Conservation (phyloP, 2,113 vertebrate genomes). For the Dromiciops gliroides region DNA sequence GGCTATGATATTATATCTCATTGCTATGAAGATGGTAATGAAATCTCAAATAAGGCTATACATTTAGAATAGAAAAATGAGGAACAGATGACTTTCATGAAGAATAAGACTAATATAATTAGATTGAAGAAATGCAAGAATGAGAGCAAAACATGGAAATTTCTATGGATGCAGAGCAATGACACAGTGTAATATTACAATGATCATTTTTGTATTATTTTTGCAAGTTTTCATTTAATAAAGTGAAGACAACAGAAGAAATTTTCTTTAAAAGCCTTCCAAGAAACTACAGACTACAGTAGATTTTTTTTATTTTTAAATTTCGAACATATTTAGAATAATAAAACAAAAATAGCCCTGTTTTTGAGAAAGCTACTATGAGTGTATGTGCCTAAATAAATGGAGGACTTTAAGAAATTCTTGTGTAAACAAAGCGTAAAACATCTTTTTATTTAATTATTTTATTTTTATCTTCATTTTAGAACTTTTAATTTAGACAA, state of each 20-base stretch:
- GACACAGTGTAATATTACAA: neutral
- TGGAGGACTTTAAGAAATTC: neutral
- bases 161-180: neutral
- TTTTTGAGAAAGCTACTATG: neutral
- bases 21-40: constrained; percentile 9
- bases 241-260: neutral
- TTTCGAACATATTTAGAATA: neutral
- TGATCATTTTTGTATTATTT: constrained; percentile 5
- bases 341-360: neutral
- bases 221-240: neutral
- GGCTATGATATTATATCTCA: neutral
- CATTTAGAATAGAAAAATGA: neutral
- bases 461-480: too few relatives aligned
- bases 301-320: too few relatives aligned
- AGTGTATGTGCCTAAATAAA: constrained; percentile 1
- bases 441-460: neutral
- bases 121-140: constrained; percentile 3
- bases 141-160: neutral
- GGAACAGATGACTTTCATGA: neutral
- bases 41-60: neutral
- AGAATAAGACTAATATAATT: constrained; percentile 7
- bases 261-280: neutral
- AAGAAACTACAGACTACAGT: neutral
- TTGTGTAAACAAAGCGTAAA: neutral
- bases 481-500: too few relatives aligned